Evolutionary conservation across 2,888 invertebrate genomes (phyloP).

Genomic region (Torymus aiolomorphi): DNA sequence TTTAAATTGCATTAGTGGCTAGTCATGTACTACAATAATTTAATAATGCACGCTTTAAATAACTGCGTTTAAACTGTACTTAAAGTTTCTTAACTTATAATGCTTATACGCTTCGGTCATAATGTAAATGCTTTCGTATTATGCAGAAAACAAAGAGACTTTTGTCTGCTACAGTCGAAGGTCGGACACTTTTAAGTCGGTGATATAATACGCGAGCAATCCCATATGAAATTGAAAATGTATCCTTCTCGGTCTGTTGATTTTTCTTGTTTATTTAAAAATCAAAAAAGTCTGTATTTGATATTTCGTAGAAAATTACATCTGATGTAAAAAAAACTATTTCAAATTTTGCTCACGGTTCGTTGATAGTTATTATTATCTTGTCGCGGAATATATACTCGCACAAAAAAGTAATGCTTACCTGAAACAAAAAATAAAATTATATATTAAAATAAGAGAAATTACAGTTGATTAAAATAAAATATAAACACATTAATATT

Average conservation of each 20-base stretch:
- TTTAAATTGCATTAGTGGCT: too few species aligned
- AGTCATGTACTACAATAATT: neutral
- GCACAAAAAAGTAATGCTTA: constrained; percentile 5
- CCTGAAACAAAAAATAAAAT: constrained; percentile 36
- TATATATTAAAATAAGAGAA: neutral
- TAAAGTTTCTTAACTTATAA: constrained; percentile 26
- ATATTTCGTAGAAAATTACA: too few species aligned
- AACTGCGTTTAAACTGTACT: constrained; percentile 14
- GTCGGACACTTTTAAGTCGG: constrained; percentile 22
- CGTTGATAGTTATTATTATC: too few species aligned
- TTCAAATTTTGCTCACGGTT: too few species aligned
- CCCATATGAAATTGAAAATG: constrained; percentile 13
- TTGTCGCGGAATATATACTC: too few species aligned
- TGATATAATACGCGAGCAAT: constrained; percentile 27
- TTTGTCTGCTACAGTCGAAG: constrained; percentile 30
- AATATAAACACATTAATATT: neutral
- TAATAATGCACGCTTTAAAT: constrained; percentile 12
- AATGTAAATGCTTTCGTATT: constrained; percentile 29
- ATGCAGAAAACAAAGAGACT: constrained; percentile 37
- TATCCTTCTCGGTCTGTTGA: neutral
- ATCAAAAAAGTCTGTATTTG: too few species aligned
- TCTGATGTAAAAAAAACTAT: too few species aligned
- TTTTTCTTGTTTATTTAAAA: neutral
- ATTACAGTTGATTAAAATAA: neutral
- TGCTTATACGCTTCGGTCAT: constrained; percentile 21